Evolutionary conservation across 2,113 vertebrate species (phyloP).

Genomic region (Lepus europaeus): DNA sequence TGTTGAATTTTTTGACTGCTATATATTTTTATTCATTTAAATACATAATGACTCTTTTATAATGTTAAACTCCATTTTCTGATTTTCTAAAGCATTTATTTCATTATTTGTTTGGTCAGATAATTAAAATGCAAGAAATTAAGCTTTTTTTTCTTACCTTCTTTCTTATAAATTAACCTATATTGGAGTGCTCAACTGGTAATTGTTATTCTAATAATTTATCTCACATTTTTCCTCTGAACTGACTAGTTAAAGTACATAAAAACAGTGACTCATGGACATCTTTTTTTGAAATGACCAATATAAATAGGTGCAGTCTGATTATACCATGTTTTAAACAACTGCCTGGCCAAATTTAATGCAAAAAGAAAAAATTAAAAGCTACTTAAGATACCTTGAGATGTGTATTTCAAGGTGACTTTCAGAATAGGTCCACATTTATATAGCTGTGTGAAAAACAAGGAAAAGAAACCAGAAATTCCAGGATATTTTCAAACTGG

Average conservation of each 20-base stretch:
- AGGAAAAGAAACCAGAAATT: conserved; percentile 63
- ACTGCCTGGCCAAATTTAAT: conserved; percentile 55
- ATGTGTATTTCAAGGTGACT: conserved; percentile 54
- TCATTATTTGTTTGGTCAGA: neutral
- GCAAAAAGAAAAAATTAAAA: neutral
- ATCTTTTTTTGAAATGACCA: conserved; percentile 58
- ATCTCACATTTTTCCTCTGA: neutral
- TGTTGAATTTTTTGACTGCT: neutral
- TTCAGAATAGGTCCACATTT: conserved; percentile 66
- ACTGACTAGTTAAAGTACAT: conserved; percentile 25
- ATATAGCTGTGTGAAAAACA: conserved; percentile 61
- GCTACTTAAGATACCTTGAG: conserved; percentile 29
- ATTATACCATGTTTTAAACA: conserved; percentile 54
- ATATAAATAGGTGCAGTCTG: conserved; percentile 52
- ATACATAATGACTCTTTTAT: neutral
- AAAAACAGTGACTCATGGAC: conserved; percentile 50
- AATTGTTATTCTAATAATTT: conserved; percentile 57
- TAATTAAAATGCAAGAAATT: conserved; percentile 45
- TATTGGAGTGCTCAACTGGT: conserved; percentile 39
- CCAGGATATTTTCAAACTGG: conserved; percentile 70
- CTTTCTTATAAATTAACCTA: conserved; percentile 40
- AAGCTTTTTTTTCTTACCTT: neutral
- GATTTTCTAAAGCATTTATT: conserved; percentile 4
- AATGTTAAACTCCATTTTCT: conserved; percentile 31
- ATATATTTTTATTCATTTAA: conserved; percentile 49